Base-by-base conservation (phyloP, 1,140 invertebrate genomes). In the Amyelois transitella region DNA sequence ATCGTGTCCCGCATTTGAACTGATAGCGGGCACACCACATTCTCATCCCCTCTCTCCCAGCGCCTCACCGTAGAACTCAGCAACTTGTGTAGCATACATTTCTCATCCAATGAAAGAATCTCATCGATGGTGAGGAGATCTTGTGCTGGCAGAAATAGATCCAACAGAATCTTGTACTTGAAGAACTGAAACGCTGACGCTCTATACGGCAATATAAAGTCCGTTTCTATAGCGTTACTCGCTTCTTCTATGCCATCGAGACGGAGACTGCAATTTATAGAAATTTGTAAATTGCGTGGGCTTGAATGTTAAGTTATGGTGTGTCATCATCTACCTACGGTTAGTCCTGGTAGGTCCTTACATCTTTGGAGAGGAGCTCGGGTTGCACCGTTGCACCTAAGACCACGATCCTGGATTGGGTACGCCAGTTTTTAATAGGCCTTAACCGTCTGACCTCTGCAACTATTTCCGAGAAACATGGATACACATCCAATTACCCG, bases 211-310 rank as follows among this genome's bases (percentile, higher is more conserved):
- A 91, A 79, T 4, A 91, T 57, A 19, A 88, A 82, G 12, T 90
- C 83, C 2, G 80, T 86, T 62, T 89, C 79, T 19, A 83, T 63
- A 1, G 83, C 57, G 21, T 84, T 76, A 3, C 80, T 70, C 17
- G 89, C 79, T 54, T 86, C 72, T 70, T 91, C 86, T 51, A 94
- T 90, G 1, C 92, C 92, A 74, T 93, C 92, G 22, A 92, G 81
- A 32, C 91, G 89, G 50, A 91, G 86, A 64, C 92, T 93, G 69
- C 62, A 79, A 81, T n/a, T n/a, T n/a, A n/a, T n/a, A n/a, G n/a
- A n/a, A n/a, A n/a, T n/a, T n/a, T n/a, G n/a, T n/a, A n/a, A n/a
- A n/a, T n/a, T n/a, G n/a, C n/a, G n/a, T n/a, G n/a, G n/a, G n/a
- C n/a, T n/a, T n/a, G n/a, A n/a, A n/a, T n/a, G n/a, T n/a, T n/a